These are phyloP conservation scores for Grallaria varia DNA, from an alignment of 2,113 vertebrate species.

Conservation along the genomic window DNA sequence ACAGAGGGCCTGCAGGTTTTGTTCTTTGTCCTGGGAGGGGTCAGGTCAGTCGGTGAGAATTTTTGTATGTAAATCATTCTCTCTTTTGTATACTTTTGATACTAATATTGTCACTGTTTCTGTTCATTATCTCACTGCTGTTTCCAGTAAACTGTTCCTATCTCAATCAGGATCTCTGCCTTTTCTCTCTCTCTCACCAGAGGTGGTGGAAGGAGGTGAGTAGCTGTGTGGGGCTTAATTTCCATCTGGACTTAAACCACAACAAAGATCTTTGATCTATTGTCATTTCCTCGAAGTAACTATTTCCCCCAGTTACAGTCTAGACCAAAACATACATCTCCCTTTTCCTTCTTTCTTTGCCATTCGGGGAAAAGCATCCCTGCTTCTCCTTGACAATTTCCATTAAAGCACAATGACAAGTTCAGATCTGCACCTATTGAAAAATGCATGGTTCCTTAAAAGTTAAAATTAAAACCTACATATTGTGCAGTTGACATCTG, in stretches of 20 bases:
- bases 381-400: neutral
- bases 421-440: neutral
- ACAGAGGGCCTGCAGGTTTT: rapidly evolving
- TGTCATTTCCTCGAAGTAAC: neutral
- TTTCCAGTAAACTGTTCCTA: too few relatives aligned
- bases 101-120: too few relatives aligned
- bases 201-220: neutral
- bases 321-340: neutral
- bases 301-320: neutral
- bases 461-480: neutral
- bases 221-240: neutral
- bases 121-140: too few relatives aligned
- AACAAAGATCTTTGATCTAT: neutral
- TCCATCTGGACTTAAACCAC: neutral
- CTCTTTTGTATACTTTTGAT: too few relatives aligned
- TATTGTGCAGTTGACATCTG: neutral
- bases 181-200: neutral
- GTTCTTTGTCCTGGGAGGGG: neutral
- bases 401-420: neutral
- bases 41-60: too few relatives aligned
- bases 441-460: neutral
- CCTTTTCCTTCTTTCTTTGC: neutral
- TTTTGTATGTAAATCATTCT: too few relatives aligned
- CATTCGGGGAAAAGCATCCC: neutral
- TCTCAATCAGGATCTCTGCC: too few relatives aligned